Evolutionary conservation across 2,888 invertebrate species (phyloP), one percentile per base, ranked within the genome.

Genomic region (Hydraecia micacea): DNA sequence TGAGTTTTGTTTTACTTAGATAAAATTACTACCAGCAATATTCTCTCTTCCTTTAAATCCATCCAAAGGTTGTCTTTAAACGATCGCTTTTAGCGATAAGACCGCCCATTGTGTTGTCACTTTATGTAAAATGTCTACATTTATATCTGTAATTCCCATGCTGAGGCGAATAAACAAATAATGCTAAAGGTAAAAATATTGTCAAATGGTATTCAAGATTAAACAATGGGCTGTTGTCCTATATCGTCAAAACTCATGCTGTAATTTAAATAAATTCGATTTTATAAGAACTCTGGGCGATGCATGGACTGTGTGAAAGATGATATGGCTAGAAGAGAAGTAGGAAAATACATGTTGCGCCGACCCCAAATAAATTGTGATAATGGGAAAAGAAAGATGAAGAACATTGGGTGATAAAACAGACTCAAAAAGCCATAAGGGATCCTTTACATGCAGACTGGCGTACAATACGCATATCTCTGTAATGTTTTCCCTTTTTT

Each of bases 201-300:
- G n/a, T n/a, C 15, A 9, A 28, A n/a, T 49, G 21, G 0, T 49
- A 49, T 13, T 18, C 6, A n/a, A 70, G 4, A 46, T 18, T 7
- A 42, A 13, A n/a, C 8, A 71, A 72, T n/a, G 1, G 25, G 18
- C 42, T 5, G 18, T 65, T 32, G 6, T 42, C 15, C 62, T 28
- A 8, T 1, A n/a, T 77, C 15, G n/a, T 52, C 13, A 18, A 21
- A 52, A 39, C 75, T 46, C 3, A n/a, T 73, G 13, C 46, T 36
- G n/a, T 13, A 49, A 69, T 69, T 69, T 69, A n/a, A 73, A 73
- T 13, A 18, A 68, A 68, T 68, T 32, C 21, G 8, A 32, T 63
- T 21, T 21, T 39, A 21, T 21, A 25, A 21, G 11, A n/a, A 36
- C 8, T 18, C 8, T 18, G 6, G 32, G 32, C 32, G 18, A 66